These are phyloP conservation scores for Heliconius hewitsoni DNA, from an alignment of 1,140 invertebrate genomes.

Conservation along the genomic window DNA sequence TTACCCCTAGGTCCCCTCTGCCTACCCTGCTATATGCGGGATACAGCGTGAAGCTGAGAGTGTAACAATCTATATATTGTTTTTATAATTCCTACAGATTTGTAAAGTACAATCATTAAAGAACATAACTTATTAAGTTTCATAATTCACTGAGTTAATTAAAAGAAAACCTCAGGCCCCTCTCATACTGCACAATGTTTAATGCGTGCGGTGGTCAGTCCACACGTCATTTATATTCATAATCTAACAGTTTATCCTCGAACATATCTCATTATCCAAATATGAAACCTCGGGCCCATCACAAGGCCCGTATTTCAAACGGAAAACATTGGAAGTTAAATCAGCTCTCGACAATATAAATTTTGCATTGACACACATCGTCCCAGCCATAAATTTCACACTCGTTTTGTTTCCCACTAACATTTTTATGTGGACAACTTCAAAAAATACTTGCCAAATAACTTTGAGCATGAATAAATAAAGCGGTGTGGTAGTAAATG, in stretches of 20 bases:
- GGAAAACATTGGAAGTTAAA: conserved; percentile 60
- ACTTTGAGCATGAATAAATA: conserved; percentile 75
- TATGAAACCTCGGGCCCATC: conserved; percentile 52
- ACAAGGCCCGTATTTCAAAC: conserved; percentile 73
- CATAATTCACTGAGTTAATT: neutral
- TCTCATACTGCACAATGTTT: neutral
- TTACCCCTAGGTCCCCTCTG: too few relatives aligned
- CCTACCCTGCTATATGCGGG: too few relatives aligned
- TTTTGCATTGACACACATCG: conserved; percentile 77
- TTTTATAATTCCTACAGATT: neutral
- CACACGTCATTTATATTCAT: conserved; percentile 23
- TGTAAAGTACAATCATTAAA: neutral
- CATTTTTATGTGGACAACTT: conserved; percentile 77
- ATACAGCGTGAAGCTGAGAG: too few relatives aligned
- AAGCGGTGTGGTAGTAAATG: conserved; percentile 76
- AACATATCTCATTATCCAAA: conserved; percentile 59
- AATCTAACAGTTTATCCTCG: conserved; percentile 39
- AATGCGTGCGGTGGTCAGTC: conserved; percentile 2
- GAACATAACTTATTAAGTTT: neutral
- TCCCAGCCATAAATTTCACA: conserved; percentile 70
- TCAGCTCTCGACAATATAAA: conserved; percentile 73
- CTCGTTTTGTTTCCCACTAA: conserved; percentile 76
- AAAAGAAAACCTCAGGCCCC: neutral
- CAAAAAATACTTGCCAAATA: conserved; percentile 79
- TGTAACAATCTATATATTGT: neutral